A percentile compares a stretch with the other conserved stretches of the same genome.
Conservation (phyloP, 1,140 invertebrate genomes). For the Euwallacea fornicatus region DNA sequence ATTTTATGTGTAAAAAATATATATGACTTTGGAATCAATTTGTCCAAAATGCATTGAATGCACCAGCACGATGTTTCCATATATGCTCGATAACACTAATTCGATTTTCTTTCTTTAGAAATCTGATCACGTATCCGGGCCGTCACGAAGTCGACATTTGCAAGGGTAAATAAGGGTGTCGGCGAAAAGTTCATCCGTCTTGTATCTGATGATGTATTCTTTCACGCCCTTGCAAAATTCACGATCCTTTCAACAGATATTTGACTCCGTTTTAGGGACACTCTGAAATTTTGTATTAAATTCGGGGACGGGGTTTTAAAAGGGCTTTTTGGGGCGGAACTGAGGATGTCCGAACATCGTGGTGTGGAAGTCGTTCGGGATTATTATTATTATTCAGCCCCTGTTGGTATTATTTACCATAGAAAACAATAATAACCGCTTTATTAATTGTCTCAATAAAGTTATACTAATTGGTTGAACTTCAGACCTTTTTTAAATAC, state of each 20-base stretch:
- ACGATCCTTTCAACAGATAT: slow-evolving; percentile 14
- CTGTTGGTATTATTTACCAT: too few relatives aligned
- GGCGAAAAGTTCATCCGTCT: slow-evolving; percentile 10
- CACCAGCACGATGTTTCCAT: too few relatives aligned
- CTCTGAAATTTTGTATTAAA: slow-evolving; percentile 1
- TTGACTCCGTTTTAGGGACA: slow-evolving; percentile 17
- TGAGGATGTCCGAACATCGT: background rate
- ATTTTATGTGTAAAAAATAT: too few relatives aligned
- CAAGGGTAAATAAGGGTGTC: slow-evolving; percentile 23
- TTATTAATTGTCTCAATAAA: too few relatives aligned
- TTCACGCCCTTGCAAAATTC: slow-evolving; percentile 16
- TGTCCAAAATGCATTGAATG: too few relatives aligned
- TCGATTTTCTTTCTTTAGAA: background rate
- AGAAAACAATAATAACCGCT: too few relatives aligned
- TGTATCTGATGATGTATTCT: slow-evolving; percentile 25
- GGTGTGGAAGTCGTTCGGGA: too few relatives aligned
- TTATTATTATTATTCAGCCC: too few relatives aligned
- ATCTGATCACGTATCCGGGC: slow-evolving; percentile 8
- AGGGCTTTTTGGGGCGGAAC: background rate
- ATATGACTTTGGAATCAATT: too few relatives aligned
- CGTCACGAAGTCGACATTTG: slow-evolving; percentile 17
- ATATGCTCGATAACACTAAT: background rate
- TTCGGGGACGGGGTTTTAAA: background rate
- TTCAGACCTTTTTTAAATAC: too few relatives aligned
- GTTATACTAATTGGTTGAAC: too few relatives aligned